These are phyloP conservation scores for Drepana arcuata DNA, from an alignment of 1,140 invertebrate species.

Conservation along the genomic window DNA sequence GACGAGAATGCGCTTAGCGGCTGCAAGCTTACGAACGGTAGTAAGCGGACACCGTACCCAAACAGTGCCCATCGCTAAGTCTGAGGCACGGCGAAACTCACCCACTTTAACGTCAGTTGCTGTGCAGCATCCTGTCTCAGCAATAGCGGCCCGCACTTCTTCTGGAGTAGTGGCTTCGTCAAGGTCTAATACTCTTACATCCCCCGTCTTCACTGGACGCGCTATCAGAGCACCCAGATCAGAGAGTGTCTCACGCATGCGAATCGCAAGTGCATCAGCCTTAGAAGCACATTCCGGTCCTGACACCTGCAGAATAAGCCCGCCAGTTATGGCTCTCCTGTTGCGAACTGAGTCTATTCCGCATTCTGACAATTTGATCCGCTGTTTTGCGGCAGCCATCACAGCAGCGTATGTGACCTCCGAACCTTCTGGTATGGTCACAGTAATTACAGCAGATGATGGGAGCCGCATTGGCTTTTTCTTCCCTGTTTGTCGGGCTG, in stretches of 20 bases:
- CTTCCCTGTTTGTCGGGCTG: too few species aligned
- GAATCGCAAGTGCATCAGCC: conserved; percentile 9
- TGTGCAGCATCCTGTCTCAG: background rate
- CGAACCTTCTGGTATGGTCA: conserved; percentile 4
- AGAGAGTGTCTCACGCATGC: background rate
- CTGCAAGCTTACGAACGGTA: background rate
- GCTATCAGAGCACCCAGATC: conserved; percentile 4
- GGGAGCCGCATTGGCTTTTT: background rate
- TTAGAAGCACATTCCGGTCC: conserved; percentile 5
- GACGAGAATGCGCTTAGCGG: background rate
- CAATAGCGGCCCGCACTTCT: background rate
- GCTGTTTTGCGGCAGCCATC: conserved; percentile 10
- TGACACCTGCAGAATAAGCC: conserved; percentile 3
- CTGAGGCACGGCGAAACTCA: background rate
- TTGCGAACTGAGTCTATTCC: conserved; percentile 3
- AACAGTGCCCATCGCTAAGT: background rate
- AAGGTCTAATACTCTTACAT: conserved; percentile 10
- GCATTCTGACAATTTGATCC: conserved; percentile 4
- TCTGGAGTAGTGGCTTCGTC: conserved; percentile 11
- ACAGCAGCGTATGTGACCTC: conserved; percentile 5
- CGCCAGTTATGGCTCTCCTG: conserved; percentile 6
- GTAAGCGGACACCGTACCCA: conserved; percentile 6
- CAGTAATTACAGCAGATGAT: conserved; percentile 4
- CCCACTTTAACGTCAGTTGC: background rate
- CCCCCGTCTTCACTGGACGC: conserved; percentile 11